These are phyloP conservation scores for Macropis europaea DNA, from an alignment of 2,888 invertebrate species.

Conservation along the genomic window DNA sequence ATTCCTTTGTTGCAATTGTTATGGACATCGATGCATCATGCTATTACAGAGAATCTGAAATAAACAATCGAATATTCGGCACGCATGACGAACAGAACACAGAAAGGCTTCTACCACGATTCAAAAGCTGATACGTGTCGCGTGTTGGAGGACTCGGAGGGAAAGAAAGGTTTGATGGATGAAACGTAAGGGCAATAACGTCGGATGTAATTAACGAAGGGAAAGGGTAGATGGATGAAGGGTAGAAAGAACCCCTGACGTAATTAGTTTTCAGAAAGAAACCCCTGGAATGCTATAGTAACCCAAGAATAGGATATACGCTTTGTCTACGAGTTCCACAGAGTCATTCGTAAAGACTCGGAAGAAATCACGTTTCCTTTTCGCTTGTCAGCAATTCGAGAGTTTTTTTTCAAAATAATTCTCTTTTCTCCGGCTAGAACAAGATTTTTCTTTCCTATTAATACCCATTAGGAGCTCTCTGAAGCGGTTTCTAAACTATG, in stretches of 20 bases:
- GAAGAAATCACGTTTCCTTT: not conserved
- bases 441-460: not conserved
- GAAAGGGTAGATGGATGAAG: slow-evolving; percentile 43
- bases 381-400: not conserved
- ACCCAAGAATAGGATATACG: slow-evolving; percentile 45
- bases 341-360: slow-evolving; percentile 16
- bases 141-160: slow-evolving; percentile 6
- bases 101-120: slow-evolving; percentile 6
- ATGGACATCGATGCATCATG: no score
- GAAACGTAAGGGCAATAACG: slow-evolving; percentile 46
- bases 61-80: no score
- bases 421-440: slow-evolving; percentile 24
- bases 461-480: no score
- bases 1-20: no score
- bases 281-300: slow-evolving; percentile 17
- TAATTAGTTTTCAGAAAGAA: slow-evolving; percentile 49
- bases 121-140: slow-evolving; percentile 1
- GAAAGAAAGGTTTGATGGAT: slow-evolving; percentile 56
- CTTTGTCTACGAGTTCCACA: not conserved
- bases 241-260: slow-evolving; percentile 41
- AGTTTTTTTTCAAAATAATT: slow-evolving; percentile 17
- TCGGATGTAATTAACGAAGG: slow-evolving; percentile 48
- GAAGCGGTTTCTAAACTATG: no score
- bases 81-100: not conserved
- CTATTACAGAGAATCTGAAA: no score